A percentile compares a stretch with the other conserved stretches of the same genome.
These are phyloP conservation scores for Macquaria australasica DNA, from an alignment of 2,113 vertebrate species.

Conservation along the genomic window DNA sequence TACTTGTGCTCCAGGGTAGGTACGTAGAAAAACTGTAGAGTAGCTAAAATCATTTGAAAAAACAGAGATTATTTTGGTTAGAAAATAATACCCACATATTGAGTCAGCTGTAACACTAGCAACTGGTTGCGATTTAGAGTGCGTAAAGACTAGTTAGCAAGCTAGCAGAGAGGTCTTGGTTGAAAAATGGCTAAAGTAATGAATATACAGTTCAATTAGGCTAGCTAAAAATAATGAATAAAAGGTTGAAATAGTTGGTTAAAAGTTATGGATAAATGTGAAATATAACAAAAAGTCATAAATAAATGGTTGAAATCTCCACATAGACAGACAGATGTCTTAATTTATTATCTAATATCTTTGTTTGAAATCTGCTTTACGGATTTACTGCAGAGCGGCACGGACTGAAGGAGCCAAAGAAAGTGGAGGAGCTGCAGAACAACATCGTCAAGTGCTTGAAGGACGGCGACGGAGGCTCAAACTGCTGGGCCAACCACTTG, in stretches of 20 bases:
- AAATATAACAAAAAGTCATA: not conserved
- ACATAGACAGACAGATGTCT: not conserved
- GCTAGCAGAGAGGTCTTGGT: too few species aligned
- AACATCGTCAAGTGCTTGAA: slow-evolving; percentile 94
- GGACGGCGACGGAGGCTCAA: slow-evolving; percentile 88
- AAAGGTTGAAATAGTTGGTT: not conserved
- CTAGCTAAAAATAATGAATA: not conserved
- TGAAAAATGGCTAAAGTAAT: too few species aligned
- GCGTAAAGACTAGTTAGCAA: too few species aligned
- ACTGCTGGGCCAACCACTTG: slow-evolving; percentile 89
- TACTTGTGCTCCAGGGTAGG: too few species aligned
- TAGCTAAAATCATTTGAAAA: too few species aligned
- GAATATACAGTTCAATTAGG: too few species aligned
- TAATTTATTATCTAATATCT: not conserved
- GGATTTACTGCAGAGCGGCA: slow-evolving; percentile 88
- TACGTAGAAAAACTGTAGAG: too few species aligned
- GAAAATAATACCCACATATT: too few species aligned
- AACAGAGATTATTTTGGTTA: too few species aligned
- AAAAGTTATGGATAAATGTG: not conserved
- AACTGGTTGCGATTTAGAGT: too few species aligned
- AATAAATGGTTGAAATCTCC: not conserved
- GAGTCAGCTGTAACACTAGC: too few species aligned
- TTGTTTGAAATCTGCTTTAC: not conserved
- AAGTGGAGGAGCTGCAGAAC: slow-evolving; percentile 95
- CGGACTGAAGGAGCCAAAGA: slow-evolving; percentile 94